Base-by-base conservation (phyloP, 1,140 invertebrate genomes). In the Papilio dardanus region DNA sequence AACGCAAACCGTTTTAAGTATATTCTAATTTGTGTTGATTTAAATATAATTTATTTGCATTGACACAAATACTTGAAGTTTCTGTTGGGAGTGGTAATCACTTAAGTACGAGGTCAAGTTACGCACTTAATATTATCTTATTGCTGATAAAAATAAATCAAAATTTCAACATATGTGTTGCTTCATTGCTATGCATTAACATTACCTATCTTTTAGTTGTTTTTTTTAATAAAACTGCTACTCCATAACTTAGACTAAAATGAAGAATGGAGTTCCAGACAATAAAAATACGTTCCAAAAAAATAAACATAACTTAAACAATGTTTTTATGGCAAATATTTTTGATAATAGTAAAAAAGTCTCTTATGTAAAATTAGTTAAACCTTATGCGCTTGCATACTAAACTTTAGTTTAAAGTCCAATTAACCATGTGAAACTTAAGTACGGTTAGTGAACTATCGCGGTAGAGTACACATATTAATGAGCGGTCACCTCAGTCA, bases 11-110 rank as follows among this genome's bases (percentile, higher is more conserved):
- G 19, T 28, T 37, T 69, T 19, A 69, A 69, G 42, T 35, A 7
- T 8, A 69, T 24, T 69, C 33, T 19, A 21, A 68, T 68, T 69
- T 24, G 28, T 21, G 42, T 40, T 68, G 4, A 3, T 68, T 69
- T 69, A 69, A 35, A n/a, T n/a, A n/a, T n/a, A n/a, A n/a, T 10
- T 69, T 37, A 68, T 68, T 68, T 69, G n/a, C 67, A 40, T 69
- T 69, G 67, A 69, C 67, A 69, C 67, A 69, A 40, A 37, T 69
- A 33, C 30, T 33, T 67, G 31, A 30, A 67, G 30, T 67, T 67
- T 33, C 33, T 33, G 33, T 62, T 62, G 12, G 30, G 31, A 67
- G n/a, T 67, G 10, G 65, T 66, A 66, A 66, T 65, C 62, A 65
- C 62, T 31, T 65, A 31, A 65, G 12, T 62, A 62, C 54, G 24